These are phyloP conservation scores for Octopus bimaculoides DNA, from an alignment of 1,140 invertebrate genomes.

Conservation along the genomic window DNA sequence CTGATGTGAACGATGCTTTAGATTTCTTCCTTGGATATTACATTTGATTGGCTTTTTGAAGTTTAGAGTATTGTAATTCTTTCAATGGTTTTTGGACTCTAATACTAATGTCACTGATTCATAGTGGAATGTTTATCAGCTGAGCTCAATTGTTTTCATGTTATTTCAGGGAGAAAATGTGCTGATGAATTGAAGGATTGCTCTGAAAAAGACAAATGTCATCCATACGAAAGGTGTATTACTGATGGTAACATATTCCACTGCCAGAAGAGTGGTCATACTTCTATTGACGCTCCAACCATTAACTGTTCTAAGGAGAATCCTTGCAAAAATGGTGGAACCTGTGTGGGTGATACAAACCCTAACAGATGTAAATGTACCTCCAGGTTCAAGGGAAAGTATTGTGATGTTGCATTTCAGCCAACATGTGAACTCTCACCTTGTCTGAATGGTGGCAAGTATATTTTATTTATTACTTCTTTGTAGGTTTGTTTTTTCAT, in stretches of 20 bases:
- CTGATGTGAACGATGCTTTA: no score
- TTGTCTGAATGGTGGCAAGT: constrained; percentile 20
- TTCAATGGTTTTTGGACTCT: background rate
- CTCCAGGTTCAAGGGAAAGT: constrained; percentile 11
- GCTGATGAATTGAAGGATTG: background rate
- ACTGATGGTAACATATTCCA: background rate
- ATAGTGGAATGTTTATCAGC: background rate
- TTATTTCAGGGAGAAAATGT: background rate
- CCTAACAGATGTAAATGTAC: constrained; percentile 14
- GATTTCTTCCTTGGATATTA: no score
- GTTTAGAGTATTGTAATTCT: no score
- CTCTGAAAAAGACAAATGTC: background rate
- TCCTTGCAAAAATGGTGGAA: constrained; percentile 14
- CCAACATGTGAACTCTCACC: constrained; percentile 19
- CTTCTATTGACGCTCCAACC: background rate
- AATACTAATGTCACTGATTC: background rate
- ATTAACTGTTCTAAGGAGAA: background rate
- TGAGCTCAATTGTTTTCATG: background rate
- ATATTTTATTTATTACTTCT: background rate
- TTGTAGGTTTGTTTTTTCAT: no score
- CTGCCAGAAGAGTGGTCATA: background rate
- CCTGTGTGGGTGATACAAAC: background rate
- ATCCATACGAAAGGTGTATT: constrained; percentile 7
- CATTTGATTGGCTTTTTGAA: no score
- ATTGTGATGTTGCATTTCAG: constrained; percentile 16